Conservation (phyloP, 2,113 vertebrate genomes). For the Bufo bufo region DNA sequence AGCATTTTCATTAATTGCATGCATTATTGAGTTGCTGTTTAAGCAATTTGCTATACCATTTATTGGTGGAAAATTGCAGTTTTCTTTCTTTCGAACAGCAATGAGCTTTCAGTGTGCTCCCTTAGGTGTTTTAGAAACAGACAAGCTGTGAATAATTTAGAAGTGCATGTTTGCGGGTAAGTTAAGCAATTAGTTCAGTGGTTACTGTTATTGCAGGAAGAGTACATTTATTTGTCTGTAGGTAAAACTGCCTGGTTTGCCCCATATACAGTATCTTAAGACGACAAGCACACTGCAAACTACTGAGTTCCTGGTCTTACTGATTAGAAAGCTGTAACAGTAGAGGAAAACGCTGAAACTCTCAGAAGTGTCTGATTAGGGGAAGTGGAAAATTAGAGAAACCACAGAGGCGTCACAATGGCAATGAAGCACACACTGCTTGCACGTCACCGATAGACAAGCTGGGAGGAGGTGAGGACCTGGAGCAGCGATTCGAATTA, state of each 20-base stretch:
- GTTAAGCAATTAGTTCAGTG: conserved; percentile 27
- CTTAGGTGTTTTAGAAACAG: conserved; percentile 16
- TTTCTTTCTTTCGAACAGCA: background rate
- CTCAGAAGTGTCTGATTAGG: conserved; percentile 36
- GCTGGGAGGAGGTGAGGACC: background rate
- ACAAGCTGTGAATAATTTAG: conserved; percentile 51
- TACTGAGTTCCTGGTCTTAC: conserved; percentile 12
- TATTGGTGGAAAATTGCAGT: background rate
- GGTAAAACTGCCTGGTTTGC: background rate
- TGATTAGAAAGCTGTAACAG: conserved; percentile 10
- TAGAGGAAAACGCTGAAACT: conserved; percentile 16
- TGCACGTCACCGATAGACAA: conserved; percentile 31
- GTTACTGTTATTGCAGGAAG: conserved; percentile 6
- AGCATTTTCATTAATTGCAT: background rate
- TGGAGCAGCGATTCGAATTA: background rate
- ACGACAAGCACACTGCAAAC: conserved; percentile 25
- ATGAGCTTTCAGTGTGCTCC: background rate
- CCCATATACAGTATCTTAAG: background rate
- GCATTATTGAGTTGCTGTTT: conserved; percentile 2
- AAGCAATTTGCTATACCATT: background rate
- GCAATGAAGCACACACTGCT: conserved; percentile 14
- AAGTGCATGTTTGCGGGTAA: conserved; percentile 25
- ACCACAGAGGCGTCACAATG: conserved; percentile 47
- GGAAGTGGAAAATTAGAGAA: conserved; percentile 55
- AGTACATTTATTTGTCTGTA: background rate